These are phyloP conservation scores for Anthopleura xanthogrammica DNA, from an alignment of 92 coral and sea anemone species.

Conservation along the genomic window DNA sequence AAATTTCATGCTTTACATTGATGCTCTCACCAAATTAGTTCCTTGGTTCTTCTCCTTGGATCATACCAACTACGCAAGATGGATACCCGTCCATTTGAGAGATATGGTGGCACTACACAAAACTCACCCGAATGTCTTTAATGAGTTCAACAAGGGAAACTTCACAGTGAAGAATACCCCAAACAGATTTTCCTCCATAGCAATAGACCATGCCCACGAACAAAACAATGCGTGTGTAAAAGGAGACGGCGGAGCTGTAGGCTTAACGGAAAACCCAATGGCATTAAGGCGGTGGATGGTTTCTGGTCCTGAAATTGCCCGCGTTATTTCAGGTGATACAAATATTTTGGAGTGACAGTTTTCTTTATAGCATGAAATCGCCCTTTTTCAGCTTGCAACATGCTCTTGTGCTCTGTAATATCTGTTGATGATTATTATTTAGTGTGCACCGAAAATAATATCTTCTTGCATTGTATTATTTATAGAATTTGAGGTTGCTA, in stretches of 20 bases:
- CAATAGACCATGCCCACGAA: slow-evolving; percentile 16
- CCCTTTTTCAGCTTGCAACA: no score
- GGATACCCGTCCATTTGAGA: slow-evolving; percentile 7
- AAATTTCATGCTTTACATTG: slow-evolving; percentile 23
- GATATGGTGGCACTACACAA: background rate
- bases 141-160: slow-evolving; percentile 4
- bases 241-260: slow-evolving; percentile 13
- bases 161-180: slow-evolving; percentile 7
- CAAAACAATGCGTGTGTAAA: slow-evolving; percentile 13
- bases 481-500: no score
- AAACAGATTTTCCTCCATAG: background rate
- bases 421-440: background rate
- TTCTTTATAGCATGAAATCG: no score
- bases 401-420: no score
- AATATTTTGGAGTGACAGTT: no score
- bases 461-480: no score
- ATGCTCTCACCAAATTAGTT: slow-evolving; percentile 1
- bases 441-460: no score
- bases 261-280: slow-evolving; percentile 3
- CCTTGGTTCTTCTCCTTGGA: slow-evolving; percentile 17
- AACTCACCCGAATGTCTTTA: background rate
- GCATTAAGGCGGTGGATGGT: slow-evolving; percentile 17
- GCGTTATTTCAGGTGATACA: no score
- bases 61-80: slow-evolving; percentile 9
- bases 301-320: slow-evolving; percentile 11